Evolutionary conservation across 2,797 vertebrate species (phyloP), one percentile per base, ranked within the genome.

Genomic region (Heterohyrax brucei): DNA sequence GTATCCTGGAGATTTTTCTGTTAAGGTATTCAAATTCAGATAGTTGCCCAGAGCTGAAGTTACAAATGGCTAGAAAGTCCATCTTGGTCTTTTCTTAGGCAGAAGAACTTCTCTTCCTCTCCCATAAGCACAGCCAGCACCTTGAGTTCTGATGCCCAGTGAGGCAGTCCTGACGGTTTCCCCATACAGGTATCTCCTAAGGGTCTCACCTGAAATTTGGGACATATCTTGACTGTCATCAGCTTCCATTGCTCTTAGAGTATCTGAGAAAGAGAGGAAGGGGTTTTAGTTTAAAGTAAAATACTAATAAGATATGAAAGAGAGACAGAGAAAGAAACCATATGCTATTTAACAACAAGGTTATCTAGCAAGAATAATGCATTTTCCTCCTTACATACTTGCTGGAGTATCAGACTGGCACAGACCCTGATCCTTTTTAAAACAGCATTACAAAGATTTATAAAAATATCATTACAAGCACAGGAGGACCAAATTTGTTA

Each of bases 401-500:
- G 97, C 98, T 90, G 92, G 97, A 97, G 98, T 98, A 98, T 98
- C 98, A 98, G 99, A 98, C 98, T 98, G 92, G 98, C 98, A 98
- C 99, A 99, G 98, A 98, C 99, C 98, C 98, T 98, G 98, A 99
- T 99, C 99, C 99, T 99, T 99, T 99, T 98, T 98, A 98, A 99
- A 99, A 99, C 97, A 99, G 99, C 99, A 99, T 99, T 99, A 99
- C 99, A 99, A 99, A 99, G 99, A 99, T 99, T 99, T 99, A 99
- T 99, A 99, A 99, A 99, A 99, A 99, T 99, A 99, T 98, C 98
- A 99, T 99, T 98, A 98, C 98, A 98, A 98, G 98, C 98, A 98
- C 98, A 98, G 98, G 98, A 98, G 98, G 98, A 99, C 99, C 99
- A 99, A 99, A 99, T 99, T 99, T 99, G 99, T 99, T 99, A 99